Percentiles rank a stretch among this genome's conserved stretches.
These are phyloP conservation scores for Apodemia zela DNA, from an alignment of 2,888 invertebrate genomes.

Conservation along the genomic window DNA sequence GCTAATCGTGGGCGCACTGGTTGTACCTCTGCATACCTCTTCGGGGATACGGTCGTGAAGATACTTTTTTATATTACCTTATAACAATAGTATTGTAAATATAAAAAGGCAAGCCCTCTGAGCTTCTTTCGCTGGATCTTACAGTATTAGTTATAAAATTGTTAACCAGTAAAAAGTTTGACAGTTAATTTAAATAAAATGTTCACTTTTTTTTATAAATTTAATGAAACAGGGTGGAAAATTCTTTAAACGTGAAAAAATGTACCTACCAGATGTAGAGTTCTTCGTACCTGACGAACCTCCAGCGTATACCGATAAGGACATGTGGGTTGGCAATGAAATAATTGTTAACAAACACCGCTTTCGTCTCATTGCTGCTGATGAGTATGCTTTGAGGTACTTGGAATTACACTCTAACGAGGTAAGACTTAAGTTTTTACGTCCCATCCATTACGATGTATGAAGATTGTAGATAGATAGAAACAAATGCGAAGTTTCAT, in stretches of 20 bases:
- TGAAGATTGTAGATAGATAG: no score
- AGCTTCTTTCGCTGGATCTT: no score
- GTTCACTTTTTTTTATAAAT: neutral
- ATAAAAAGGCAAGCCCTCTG: no score
- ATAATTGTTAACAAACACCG: constrained; percentile 88
- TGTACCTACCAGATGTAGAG: constrained; percentile 87
- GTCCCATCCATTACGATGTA: no score
- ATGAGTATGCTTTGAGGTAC: constrained; percentile 92
- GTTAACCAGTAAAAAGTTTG: no score
- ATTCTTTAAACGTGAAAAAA: constrained; percentile 84
- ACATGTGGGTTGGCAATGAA: constrained; percentile 92
- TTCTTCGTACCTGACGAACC: constrained; percentile 86
- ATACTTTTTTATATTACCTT: no score
- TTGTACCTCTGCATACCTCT: no score
- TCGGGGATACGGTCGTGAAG: no score
- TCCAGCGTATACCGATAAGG: constrained; percentile 85
- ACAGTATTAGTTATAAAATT: no score
- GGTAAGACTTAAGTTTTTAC: constrained; percentile 60
- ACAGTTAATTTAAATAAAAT: neutral
- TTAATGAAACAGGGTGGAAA: constrained; percentile 73
- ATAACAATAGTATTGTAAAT: no score
- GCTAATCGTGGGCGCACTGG: no score
- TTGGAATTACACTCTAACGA: constrained; percentile 89
- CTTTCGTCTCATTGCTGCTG: constrained; percentile 89
- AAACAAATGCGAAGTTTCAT: no score